Conservation (phyloP, 1,140 invertebrate genomes). For the Musca vetustissima region DNA sequence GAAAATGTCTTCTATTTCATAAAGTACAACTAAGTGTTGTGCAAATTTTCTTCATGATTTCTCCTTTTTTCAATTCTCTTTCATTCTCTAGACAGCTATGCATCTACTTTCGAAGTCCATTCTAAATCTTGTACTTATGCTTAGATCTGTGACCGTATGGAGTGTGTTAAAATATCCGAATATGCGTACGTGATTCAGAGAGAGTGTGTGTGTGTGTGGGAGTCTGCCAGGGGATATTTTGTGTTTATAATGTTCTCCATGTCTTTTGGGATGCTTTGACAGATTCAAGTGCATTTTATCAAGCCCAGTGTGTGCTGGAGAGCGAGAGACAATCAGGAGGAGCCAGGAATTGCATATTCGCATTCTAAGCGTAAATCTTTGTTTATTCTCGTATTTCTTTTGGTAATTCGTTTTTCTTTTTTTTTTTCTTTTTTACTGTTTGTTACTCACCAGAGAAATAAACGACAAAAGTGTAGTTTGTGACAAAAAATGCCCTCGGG, state of each 20-base stretch:
- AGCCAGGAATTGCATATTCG: background rate
- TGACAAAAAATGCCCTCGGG: conserved; percentile 8
- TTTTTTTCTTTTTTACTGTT: background rate
- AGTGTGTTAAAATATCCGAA: background rate
- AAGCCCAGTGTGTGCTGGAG: background rate
- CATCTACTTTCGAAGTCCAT: background rate
- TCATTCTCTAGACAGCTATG: background rate
- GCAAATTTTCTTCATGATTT: background rate
- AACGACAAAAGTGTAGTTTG: background rate
- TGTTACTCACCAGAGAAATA: too few species aligned
- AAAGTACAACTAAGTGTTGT: conserved; percentile 9
- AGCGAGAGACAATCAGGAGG: too few species aligned
- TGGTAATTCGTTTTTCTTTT: conserved; percentile 8
- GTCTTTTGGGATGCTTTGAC: conserved; percentile 5
- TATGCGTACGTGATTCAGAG: background rate
- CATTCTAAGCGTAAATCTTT: conserved; percentile 15
- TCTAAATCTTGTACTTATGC: conserved; percentile 8
- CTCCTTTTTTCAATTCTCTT: background rate
- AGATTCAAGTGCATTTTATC: conserved; percentile 10
- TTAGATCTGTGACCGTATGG: background rate
- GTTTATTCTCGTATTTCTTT: conserved; percentile 10
- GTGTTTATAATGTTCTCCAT: background rate
- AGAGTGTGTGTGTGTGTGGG: background rate
- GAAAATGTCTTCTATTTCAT: too few species aligned
- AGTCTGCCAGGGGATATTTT: background rate